Percentiles rank a stretch among this genome's conserved stretches.
phyloP scores from a whole-genome alignment of 2,797 vertebrate genomes.

The Percopsis omiscomaycus region DNA sequence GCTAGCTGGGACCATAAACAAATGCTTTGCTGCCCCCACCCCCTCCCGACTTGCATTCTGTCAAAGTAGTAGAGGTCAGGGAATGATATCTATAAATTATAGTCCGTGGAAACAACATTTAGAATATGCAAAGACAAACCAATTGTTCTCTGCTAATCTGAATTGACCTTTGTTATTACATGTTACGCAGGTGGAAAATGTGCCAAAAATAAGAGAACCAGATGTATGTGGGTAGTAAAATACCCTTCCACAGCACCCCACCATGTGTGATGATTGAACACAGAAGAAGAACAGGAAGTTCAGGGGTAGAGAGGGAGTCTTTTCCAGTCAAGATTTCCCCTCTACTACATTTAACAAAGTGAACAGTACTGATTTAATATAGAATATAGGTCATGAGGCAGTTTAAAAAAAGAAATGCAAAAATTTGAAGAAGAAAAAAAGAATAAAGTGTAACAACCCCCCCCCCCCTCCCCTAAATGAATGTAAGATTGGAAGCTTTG shows the following conservation, averaged over 20 bases:
- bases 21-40: too few relatives aligned
- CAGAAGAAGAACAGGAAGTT: constrained; percentile 71
- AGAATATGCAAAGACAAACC: constrained; percentile 39
- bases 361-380: constrained; percentile 12
- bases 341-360: constrained; percentile 36
- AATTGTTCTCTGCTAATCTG: constrained; percentile 21
- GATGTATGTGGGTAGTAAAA: constrained; percentile 43
- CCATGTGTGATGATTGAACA: constrained; percentile 48
- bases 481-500: not conserved
- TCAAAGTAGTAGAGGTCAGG: not conserved
- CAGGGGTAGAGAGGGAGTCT: constrained; percentile 20
- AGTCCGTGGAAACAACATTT: constrained; percentile 10
- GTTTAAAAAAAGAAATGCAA: not conserved
- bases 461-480: not conserved
- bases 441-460: too few relatives aligned
- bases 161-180: constrained; percentile 46
- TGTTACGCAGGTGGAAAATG: constrained; percentile 1
- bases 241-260: constrained; percentile 19
- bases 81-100: not conserved
- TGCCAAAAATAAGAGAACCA: constrained; percentile 8
- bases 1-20: not conserved
- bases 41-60: not conserved
- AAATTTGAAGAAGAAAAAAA: not conserved
- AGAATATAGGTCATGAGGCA: not conserved
- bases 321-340: constrained; percentile 39